These are phyloP conservation scores for Hiodon tergisus DNA, from an alignment of 2,113 vertebrate genomes.

Conservation along the genomic window DNA sequence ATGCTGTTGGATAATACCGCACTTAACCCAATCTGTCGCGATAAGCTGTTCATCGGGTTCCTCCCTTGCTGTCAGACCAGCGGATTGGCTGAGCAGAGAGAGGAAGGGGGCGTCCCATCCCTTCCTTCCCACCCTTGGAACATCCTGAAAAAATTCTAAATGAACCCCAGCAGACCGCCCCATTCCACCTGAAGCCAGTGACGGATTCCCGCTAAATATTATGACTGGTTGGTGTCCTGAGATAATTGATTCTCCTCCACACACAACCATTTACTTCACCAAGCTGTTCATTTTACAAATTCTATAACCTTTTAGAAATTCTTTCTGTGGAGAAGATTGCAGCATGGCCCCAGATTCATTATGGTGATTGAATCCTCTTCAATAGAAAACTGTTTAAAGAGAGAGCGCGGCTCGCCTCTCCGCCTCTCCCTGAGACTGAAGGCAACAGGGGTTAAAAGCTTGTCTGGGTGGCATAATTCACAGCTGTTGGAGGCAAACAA, in stretches of 20 bases:
- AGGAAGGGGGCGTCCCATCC: not conserved
- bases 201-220: conserved; percentile 84
- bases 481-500: conserved; percentile 79
- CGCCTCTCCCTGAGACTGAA: conserved; percentile 72
- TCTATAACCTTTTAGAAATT: conserved; percentile 90
- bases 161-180: conserved; percentile 30
- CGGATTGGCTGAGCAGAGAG: conserved; percentile 31
- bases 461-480: conserved; percentile 90
- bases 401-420: conserved; percentile 69
- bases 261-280: conserved; percentile 80
- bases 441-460: conserved; percentile 87
- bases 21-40: conserved; percentile 49
- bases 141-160: conserved; percentile 45
- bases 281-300: conserved; percentile 89
- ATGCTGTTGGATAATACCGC: conserved; percentile 46
- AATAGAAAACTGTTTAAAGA: conserved; percentile 87
- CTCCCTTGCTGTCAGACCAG: conserved; percentile 41
- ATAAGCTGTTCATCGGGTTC: conserved; percentile 43
- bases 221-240: conserved; percentile 75
- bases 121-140: not conserved
- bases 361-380: conserved; percentile 92
- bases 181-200: conserved; percentile 70
- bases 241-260: conserved; percentile 80
- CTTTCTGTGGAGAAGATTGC: conserved; percentile 87
- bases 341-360: conserved; percentile 88